These are phyloP conservation scores for Halesus radiatus DNA, from an alignment of 1,140 invertebrate genomes.

Conservation along the genomic window DNA sequence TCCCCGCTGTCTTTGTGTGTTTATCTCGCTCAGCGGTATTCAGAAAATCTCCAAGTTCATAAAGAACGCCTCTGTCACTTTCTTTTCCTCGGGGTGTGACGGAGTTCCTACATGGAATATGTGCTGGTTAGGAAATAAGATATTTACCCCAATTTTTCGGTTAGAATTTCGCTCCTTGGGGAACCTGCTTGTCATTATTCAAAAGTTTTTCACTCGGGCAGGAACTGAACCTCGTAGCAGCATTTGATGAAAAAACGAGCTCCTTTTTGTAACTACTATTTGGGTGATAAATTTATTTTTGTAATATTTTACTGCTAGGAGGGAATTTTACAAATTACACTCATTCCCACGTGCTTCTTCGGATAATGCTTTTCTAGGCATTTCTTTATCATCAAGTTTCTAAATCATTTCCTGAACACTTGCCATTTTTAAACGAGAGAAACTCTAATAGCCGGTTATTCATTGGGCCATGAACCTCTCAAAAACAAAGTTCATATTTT, in stretches of 20 bases:
- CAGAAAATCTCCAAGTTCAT: constrained; percentile 2
- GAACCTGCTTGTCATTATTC: constrained; percentile 31
- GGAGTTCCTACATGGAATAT: not conserved
- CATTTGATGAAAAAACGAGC: constrained; percentile 26
- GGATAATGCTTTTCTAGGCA: too few relatives aligned
- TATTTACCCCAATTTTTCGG: constrained; percentile 35
- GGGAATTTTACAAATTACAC: too few relatives aligned
- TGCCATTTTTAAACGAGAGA: too few relatives aligned
- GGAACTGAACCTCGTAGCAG: not conserved
- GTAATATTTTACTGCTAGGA: not conserved
- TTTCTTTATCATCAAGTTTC: too few relatives aligned
- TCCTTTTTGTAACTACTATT: not conserved
- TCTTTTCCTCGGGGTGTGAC: not conserved
- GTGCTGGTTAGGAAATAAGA: constrained; percentile 20
- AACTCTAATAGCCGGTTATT: too few relatives aligned
- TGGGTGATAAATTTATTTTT: constrained; percentile 12
- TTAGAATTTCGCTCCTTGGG: not conserved
- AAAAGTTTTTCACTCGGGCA: constrained; percentile 32
- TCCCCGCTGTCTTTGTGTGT: not conserved
- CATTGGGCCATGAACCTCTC: too few relatives aligned
- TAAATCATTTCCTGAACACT: too few relatives aligned
- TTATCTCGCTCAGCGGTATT: not conserved
- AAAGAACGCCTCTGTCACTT: not conserved
- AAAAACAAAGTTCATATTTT: too few relatives aligned
- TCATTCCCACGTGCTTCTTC: too few relatives aligned